Percentiles rank a stretch among this genome's conserved stretches.
Evolutionary conservation across 64 coral and sea anemone genomes (phyloP).

Genomic region (Catalaphyllia jardinei): DNA sequence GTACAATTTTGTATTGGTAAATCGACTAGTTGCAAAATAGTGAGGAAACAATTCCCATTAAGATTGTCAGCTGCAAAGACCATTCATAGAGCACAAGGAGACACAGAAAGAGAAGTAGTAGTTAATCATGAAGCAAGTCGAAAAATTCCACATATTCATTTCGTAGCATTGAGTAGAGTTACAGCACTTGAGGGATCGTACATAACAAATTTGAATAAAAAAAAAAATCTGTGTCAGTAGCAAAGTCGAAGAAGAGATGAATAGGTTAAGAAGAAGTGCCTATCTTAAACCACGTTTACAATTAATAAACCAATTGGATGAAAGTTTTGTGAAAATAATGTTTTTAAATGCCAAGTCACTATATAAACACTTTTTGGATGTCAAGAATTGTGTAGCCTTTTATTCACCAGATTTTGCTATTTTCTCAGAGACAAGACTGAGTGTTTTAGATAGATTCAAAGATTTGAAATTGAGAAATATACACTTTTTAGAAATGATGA

Average conservation of each 20-base stretch:
- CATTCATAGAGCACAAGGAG: slow-evolving; percentile 49
- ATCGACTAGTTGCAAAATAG: background rate
- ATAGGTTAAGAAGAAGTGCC: no score
- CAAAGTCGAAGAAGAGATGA: no score
- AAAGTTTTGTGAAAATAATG: background rate
- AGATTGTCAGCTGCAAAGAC: slow-evolving; percentile 46
- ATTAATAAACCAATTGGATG: background rate
- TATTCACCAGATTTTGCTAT: slow-evolving; percentile 16
- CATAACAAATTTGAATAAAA: no score
- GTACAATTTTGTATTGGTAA: slow-evolving; percentile 43
- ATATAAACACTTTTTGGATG: slow-evolving; percentile 1
- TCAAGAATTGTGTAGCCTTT: background rate
- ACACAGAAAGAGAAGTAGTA: background rate
- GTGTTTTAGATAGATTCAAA: slow-evolving; percentile 15
- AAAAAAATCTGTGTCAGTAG: no score
- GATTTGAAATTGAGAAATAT: slow-evolving; percentile 22
- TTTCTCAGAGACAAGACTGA: slow-evolving; percentile 63
- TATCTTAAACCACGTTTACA: no score
- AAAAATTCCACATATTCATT: slow-evolving; percentile 53
- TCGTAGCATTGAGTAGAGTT: slow-evolving; percentile 26
- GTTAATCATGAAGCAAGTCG: slow-evolving; percentile 2
- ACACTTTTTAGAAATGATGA: slow-evolving; percentile 52
- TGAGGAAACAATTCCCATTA: slow-evolving; percentile 40
- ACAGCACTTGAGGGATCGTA: no score
- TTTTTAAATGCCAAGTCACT: slow-evolving; percentile 11